A percentile compares a stretch with the other conserved stretches of the same genome.
Conservation (phyloP, 2,888 invertebrate genomes). For the Brassicogethes aeneus region DNA sequence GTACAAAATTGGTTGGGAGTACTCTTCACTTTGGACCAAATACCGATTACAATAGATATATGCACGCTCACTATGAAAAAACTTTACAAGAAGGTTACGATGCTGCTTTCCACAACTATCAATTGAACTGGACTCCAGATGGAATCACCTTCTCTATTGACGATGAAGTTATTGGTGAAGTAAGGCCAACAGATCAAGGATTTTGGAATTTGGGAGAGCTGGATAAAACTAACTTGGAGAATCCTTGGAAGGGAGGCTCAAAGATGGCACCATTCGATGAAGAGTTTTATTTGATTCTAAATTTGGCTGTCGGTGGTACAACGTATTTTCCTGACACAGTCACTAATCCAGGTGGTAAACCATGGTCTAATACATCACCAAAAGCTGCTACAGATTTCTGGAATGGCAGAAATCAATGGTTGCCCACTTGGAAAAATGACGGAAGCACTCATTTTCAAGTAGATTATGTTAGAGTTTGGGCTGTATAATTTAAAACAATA, state of each 20-base stretch:
- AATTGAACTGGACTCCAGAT: conserved; percentile 56
- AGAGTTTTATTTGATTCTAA: conserved; percentile 55
- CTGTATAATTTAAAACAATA: conserved; percentile 17
- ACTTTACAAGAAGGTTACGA: conserved; percentile 42
- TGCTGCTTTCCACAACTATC: conserved; percentile 53
- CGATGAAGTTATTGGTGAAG: conserved; percentile 44
- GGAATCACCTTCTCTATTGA: conserved; percentile 46
- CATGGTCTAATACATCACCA: conserved; percentile 45
- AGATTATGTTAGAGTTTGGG: conserved; percentile 59
- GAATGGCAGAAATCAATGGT: conserved; percentile 47
- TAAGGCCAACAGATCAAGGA: conserved; percentile 47
- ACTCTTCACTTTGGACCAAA: conserved; percentile 62
- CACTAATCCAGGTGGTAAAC: conserved; percentile 46
- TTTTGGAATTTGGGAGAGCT: conserved; percentile 60
- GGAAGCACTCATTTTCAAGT: conserved; percentile 54
- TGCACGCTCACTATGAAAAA: conserved; percentile 43
- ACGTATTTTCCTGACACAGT: conserved; percentile 56
- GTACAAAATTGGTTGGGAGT: conserved; percentile 48
- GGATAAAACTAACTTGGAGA: conserved; percentile 39
- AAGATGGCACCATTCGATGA: conserved; percentile 60
- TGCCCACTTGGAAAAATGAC: conserved; percentile 47
- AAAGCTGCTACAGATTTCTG: conserved; percentile 53
- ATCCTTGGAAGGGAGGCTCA: conserved; percentile 45
- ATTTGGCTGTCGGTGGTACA: conserved; percentile 58
- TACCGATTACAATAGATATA: conserved; percentile 45